phyloP scores from a whole-genome alignment of 2,888 invertebrate genomes.

The Agriopis leucophaearia region DNA sequence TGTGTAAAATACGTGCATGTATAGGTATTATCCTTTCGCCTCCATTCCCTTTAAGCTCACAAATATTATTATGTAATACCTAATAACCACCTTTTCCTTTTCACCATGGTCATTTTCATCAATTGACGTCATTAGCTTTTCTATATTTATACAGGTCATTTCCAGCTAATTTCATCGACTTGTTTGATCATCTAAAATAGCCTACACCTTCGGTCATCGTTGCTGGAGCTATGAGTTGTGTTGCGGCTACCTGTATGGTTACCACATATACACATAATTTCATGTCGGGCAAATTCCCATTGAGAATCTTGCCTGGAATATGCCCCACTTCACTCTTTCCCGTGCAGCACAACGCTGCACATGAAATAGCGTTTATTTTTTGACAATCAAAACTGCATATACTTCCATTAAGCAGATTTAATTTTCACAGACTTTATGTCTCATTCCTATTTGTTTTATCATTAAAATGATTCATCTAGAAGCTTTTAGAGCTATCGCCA shows the following conservation, averaged over 20 bases:
- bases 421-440: slow-evolving; percentile 1
- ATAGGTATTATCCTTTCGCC: background rate
- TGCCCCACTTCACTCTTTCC: background rate
- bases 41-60: background rate
- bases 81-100: background rate
- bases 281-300: background rate
- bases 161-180: slow-evolving; percentile 19
- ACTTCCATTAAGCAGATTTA: background rate
- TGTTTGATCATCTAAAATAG: slow-evolving; percentile 4
- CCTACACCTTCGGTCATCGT: background rate
- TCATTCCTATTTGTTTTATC: background rate
- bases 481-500: background rate
- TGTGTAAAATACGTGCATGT: background rate
- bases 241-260: too few relatives aligned
- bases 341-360: background rate
- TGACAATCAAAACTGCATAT: too few relatives aligned
- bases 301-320: background rate
- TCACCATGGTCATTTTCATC: slow-evolving; percentile 4
- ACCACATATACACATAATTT: too few relatives aligned
- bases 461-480: background rate
- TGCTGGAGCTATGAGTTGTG: background rate
- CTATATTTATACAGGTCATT: slow-evolving; percentile 43
- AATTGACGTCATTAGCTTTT: slow-evolving; percentile 17
- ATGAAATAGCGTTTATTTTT: background rate
- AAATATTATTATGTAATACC: background rate